Percentiles rank a stretch among this genome's conserved stretches.
phyloP scores from a whole-genome alignment of 1,140 invertebrate species.

The Psix sp. region DNA sequence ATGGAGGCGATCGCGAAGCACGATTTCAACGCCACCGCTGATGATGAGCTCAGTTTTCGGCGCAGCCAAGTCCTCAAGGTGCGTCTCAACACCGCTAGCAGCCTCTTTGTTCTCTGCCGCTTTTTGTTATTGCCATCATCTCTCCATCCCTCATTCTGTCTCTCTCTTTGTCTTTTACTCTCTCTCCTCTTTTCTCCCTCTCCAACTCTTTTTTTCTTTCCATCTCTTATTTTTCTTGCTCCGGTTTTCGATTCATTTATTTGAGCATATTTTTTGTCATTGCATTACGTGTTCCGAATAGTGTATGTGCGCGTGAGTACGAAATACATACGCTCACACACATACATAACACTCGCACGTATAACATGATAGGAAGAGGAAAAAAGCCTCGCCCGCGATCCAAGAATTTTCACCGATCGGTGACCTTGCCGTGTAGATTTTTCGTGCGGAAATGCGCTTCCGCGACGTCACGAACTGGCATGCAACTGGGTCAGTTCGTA shows the following conservation, averaged over 20 bases:
- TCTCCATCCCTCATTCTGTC: background rate
- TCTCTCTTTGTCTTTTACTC: background rate
- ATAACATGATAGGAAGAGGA: slow-evolving; percentile 1
- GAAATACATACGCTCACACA: background rate
- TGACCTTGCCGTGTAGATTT: background rate
- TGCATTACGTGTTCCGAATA: slow-evolving; percentile 10
- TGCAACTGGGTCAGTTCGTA: slow-evolving; percentile 13
- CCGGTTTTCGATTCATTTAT: slow-evolving; percentile 3
- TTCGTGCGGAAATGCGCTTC: slow-evolving; percentile 13
- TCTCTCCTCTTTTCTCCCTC: background rate
- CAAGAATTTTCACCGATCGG: slow-evolving; percentile 7
- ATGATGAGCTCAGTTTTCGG: slow-evolving; percentile 98
- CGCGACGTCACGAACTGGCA: slow-evolving; percentile 1
- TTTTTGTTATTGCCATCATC: slow-evolving; percentile 24
- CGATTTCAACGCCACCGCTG: slow-evolving; percentile 98
- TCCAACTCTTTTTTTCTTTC: background rate
- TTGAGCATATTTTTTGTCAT: slow-evolving; percentile 4
- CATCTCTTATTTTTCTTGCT: background rate
- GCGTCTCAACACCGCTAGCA: slow-evolving; percentile 46
- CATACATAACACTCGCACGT: background rate
- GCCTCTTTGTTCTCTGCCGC: slow-evolving; percentile 28
- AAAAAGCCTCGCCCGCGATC: slow-evolving; percentile 7
- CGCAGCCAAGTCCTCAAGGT: slow-evolving; percentile 97
- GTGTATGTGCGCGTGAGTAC: background rate
- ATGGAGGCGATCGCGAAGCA: slow-evolving; percentile 99